Evolutionary conservation across 1,140 invertebrate genomes (phyloP), one percentile per base, ranked within the genome.

Genomic region (Cyclina sinensis): DNA sequence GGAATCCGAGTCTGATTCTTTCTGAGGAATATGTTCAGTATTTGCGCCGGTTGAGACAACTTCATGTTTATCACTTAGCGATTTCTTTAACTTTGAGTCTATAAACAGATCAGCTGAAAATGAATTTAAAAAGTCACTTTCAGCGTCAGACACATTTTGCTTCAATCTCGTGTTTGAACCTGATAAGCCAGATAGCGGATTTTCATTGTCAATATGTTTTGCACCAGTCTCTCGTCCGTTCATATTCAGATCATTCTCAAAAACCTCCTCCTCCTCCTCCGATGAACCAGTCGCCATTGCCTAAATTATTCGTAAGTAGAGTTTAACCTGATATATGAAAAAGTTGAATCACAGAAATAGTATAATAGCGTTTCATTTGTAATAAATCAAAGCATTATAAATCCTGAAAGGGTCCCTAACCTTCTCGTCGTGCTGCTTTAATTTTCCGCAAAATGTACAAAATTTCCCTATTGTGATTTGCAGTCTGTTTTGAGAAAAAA

Each of bases 21-120:
- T 0, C 37, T n/a, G n/a, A n/a, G n/a, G n/a, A n/a, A n/a, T n/a
- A n/a, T n/a, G n/a, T n/a, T n/a, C n/a, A n/a, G n/a, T n/a, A n/a
- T n/a, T n/a, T n/a, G n/a, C n/a, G 7, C 9, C 46, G 18, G 9
- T 11, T 18, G 46, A 7, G 7, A 18, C 46, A 48, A 48, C 46
- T 18, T 48, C 9, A 11, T 18, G 9, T 48, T 11, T 11, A 18
- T 57, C 59, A 65, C 12, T 65, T 18, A 5, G 2, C 3, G n/a
- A 11, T 65, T 65, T 30, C n/a, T n/a, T n/a, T n/a, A n/a, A n/a
- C 59, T 37, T 16, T 21, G 11, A 16, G 7, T 70, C 32, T 1
- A 4, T n/a, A n/a, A 70, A 70, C 0, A 70, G 37, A 37, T 70
- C 65, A n/a, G 35, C 65, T 37, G 32, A 70, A 35, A 70, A 70